phyloP scores from a whole-genome alignment of 2,797 vertebrate species.

The Cyclopterus lumpus region DNA sequence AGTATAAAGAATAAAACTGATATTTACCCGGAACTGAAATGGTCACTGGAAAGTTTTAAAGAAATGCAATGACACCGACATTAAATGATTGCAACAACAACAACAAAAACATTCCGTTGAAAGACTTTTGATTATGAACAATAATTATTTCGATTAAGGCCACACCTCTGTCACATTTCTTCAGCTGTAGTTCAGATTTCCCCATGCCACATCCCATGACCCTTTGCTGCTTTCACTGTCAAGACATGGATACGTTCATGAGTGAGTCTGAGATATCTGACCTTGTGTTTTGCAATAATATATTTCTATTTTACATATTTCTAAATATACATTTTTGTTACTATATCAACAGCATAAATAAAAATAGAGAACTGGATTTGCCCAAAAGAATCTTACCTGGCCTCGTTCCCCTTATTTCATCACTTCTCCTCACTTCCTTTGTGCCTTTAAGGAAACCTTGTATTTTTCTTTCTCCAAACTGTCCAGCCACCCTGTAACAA shows the following conservation, averaged over 20 bases:
- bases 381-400: conserved; percentile 61
- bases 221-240: conserved; percentile 55
- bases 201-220: conserved; percentile 89
- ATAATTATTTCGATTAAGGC: background rate
- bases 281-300: conserved; percentile 37
- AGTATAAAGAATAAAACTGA: conserved; percentile 10
- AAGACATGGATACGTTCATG: conserved; percentile 36
- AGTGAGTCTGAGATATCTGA: conserved; percentile 13
- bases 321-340: background rate
- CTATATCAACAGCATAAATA: background rate
- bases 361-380: background rate
- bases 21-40: conserved; percentile 80
- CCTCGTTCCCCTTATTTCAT: conserved; percentile 38
- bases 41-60: conserved; percentile 55
- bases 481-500: background rate
- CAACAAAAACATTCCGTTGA: background rate
- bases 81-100: background rate
- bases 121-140: background rate
- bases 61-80: background rate
- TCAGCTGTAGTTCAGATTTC: conserved; percentile 69
- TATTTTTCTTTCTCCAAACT: background rate
- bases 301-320: background rate
- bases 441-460: conserved; percentile 21
- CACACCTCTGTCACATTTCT: conserved; percentile 84
- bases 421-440: conserved; percentile 26